phyloP scores from a whole-genome alignment of 1,140 invertebrate genomes.

The Leptestheria dahalacensis region DNA sequence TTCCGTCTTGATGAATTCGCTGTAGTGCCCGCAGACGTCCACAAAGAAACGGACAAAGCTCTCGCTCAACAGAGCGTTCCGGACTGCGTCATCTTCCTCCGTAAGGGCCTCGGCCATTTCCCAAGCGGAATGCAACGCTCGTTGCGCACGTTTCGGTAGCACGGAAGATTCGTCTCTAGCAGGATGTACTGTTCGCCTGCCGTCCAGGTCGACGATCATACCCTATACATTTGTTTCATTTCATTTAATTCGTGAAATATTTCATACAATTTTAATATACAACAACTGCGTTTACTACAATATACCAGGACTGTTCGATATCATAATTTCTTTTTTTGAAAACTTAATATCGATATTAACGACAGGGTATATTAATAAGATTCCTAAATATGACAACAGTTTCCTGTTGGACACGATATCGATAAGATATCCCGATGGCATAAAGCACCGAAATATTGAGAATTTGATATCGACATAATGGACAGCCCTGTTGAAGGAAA shows the following conservation, averaged over 20 bases:
- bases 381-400: too few relatives aligned
- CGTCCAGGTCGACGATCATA: conserved; percentile 47
- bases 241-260: not conserved
- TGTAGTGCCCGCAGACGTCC: conserved; percentile 43
- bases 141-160: conserved; percentile 40
- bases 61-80: conserved; percentile 47
- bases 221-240: conserved; percentile 37
- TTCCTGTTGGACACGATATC: too few relatives aligned
- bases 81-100: conserved; percentile 26
- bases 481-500: too few relatives aligned
- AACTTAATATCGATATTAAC: too few relatives aligned
- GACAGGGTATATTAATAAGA: too few relatives aligned
- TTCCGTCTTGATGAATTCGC: conserved; percentile 33
- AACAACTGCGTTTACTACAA: too few relatives aligned
- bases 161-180: conserved; percentile 47
- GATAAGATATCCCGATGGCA: too few relatives aligned
- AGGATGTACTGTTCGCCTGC: conserved; percentile 33
- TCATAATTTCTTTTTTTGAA: too few relatives aligned
- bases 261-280: too few relatives aligned
- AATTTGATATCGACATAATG: too few relatives aligned
- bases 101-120: conserved; percentile 37
- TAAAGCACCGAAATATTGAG: too few relatives aligned
- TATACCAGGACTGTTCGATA: too few relatives aligned
- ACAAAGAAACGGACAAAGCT: conserved; percentile 50
- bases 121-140: conserved; percentile 41